Evolutionary conservation across 2,888 invertebrate genomes (phyloP).

Genomic region (Sarcophaga carnaria): DNA sequence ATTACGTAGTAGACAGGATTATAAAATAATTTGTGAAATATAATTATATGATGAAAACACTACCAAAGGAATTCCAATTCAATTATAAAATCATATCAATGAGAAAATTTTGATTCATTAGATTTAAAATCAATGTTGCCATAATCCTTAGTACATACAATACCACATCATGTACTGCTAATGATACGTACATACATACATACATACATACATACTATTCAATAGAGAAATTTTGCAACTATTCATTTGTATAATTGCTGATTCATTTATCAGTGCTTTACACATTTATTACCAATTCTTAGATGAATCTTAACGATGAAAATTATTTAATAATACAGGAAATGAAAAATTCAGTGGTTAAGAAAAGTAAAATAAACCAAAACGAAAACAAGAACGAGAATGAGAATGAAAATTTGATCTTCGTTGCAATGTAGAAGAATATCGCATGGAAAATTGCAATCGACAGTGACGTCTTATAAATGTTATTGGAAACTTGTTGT

Average conservation of each 20-base stretch:
- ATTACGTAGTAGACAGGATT: too few species aligned
- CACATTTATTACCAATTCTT: slow-evolving; percentile 34
- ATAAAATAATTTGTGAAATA: too few species aligned
- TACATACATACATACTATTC: too few species aligned
- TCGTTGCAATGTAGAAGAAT: slow-evolving; percentile 29
- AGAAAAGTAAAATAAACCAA: slow-evolving; percentile 11
- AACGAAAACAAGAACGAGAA: background rate
- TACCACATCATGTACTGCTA: too few species aligned
- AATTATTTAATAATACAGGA: slow-evolving; percentile 54
- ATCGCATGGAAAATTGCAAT: slow-evolving; percentile 37
- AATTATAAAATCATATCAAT: too few species aligned
- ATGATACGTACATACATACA: too few species aligned
- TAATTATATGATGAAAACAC: too few species aligned
- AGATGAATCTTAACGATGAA: slow-evolving; percentile 39
- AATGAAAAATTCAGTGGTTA: slow-evolving; percentile 40
- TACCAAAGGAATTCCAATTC: too few species aligned
- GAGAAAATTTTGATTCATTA: too few species aligned
- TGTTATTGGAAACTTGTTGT: slow-evolving; percentile 57
- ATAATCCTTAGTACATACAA: too few species aligned
- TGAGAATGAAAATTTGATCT: slow-evolving; percentile 5
- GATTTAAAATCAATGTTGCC: too few species aligned
- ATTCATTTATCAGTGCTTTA: slow-evolving; percentile 16
- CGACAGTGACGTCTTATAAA: slow-evolving; percentile 31
- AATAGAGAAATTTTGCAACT: too few species aligned
- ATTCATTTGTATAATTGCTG: background rate